Base-by-base conservation (phyloP, 2,797 vertebrate species). In the Remorina albescens region DNA sequence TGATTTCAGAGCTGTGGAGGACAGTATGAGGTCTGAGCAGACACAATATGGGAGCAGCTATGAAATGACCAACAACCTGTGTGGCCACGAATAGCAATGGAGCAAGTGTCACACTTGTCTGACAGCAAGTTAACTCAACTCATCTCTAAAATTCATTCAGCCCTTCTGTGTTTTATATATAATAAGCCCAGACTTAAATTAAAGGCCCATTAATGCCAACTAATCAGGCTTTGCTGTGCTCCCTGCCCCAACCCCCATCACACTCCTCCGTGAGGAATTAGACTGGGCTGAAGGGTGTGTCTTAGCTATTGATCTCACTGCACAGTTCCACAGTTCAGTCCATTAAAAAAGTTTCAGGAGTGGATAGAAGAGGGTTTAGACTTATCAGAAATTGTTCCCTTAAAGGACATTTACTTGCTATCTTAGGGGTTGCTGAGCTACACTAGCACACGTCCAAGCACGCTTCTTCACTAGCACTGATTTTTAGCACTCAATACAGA, bases 141-240 rank as follows among this genome's bases (percentile, higher is more conserved):
- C 76, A 86, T 76, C 81, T 87, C 75, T 55, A 76, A 89, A 91
- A 90, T 86, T 87, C 85, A 85, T 92, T 85, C 84, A 78, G 76
- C 78, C 71, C 82, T 78, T 87, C 90, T 86, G 82, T 90, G 84
- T 90, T 91, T 93, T 92, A 93, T 85, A 88, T 82, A 81, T 82
- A 89, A 92, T 91, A 92, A 92, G 78, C 72, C 73, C 63, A 62
- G 90, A 89, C 81, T 90, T 92, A 89, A 89, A 92, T 91, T 91
- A 91, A 93, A 92, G 89, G 80, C 88, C 87, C 74, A 88, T 89
- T 92, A 93, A 94, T 91, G 81, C 91, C 88, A 83, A 71, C 88
- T 92, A 93, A 94, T 92, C 86, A 44, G 61, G 65, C 68, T 81
- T 68, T 72, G 80, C 82, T 25, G 11, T 46, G 71, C 71, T 84